These are phyloP conservation scores for Entosphenus tridentatus DNA, from an alignment of 2,113 vertebrate species.

Conservation along the genomic window DNA sequence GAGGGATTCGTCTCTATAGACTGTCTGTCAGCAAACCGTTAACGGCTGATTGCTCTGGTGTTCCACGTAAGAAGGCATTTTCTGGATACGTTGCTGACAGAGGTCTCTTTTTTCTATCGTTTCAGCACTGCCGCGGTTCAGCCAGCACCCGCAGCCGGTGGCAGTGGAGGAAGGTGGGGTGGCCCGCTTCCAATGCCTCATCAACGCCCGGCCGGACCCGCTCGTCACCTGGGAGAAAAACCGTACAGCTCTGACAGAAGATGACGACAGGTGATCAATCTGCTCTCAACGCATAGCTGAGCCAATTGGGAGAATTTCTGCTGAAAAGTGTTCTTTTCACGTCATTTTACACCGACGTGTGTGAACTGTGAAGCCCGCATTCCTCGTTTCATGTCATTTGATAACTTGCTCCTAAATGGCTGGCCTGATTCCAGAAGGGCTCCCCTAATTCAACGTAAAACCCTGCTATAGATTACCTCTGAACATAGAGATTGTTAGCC, in stretches of 20 bases:
- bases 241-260: conserved; percentile 40
- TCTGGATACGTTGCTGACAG: too few species aligned
- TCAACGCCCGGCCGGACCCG: conserved; percentile 72
- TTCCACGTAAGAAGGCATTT: too few species aligned
- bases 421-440: too few species aligned
- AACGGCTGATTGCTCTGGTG: too few species aligned
- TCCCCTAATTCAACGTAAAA: too few species aligned
- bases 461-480: too few species aligned
- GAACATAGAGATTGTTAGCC: too few species aligned
- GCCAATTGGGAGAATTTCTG: background rate
- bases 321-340: background rate
- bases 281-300: background rate
- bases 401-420: too few species aligned
- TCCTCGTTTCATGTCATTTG: background rate
- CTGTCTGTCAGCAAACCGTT: too few species aligned
- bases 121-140: conserved; percentile 76
- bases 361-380: background rate
- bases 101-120: conserved; percentile 7
- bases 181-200: conserved; percentile 85
- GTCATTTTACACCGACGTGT: background rate
- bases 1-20: too few species aligned
- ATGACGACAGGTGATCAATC: conserved; percentile 43
- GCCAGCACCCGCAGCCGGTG: conserved; percentile 55
- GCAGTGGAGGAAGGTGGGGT: conserved; percentile 57
- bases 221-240: conserved; percentile 87